These are phyloP conservation scores for Serranus cabrilla DNA, from an alignment of 2,797 vertebrate species.

Conservation along the genomic window DNA sequence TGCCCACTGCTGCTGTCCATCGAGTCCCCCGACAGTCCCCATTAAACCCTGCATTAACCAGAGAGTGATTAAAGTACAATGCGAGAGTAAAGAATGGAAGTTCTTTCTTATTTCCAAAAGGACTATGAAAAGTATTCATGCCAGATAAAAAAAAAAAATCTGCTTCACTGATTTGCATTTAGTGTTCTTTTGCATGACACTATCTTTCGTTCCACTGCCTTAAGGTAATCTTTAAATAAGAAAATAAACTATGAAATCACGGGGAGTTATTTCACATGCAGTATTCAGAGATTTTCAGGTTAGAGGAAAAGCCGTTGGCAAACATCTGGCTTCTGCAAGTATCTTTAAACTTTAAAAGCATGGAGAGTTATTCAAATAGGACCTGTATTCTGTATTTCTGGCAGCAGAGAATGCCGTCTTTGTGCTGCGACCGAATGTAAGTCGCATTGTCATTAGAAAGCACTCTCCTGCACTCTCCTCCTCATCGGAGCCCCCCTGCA, in stretches of 20 bases:
- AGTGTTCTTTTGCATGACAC: slow-evolving; percentile 20
- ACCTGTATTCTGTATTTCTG: slow-evolving; percentile 21
- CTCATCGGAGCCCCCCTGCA: slow-evolving; percentile 57
- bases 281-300: slow-evolving; percentile 51
- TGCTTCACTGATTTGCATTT: slow-evolving; percentile 35
- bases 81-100: background rate
- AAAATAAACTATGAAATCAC: slow-evolving; percentile 50
- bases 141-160: too few relatives aligned
- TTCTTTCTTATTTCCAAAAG: background rate
- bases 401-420: slow-evolving; percentile 1
- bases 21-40: background rate
- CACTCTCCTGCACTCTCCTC: slow-evolving; percentile 30
- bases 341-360: slow-evolving; percentile 54
- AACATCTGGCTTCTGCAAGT: slow-evolving; percentile 52
- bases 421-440: slow-evolving; percentile 23
- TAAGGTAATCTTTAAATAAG: slow-evolving; percentile 42
- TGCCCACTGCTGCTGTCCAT: slow-evolving; percentile 19
- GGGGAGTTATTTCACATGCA: slow-evolving; percentile 41
- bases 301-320: slow-evolving; percentile 59
- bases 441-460: slow-evolving; percentile 63
- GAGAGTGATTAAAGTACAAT: background rate
- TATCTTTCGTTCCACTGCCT: slow-evolving; percentile 43
- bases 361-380: slow-evolving; percentile 36
- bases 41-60: slow-evolving; percentile 7
- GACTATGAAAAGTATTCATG: slow-evolving; percentile 9